These are phyloP conservation scores for Eupristina koningsbergeri DNA, from an alignment of 1,140 invertebrate genomes.

Conservation along the genomic window DNA sequence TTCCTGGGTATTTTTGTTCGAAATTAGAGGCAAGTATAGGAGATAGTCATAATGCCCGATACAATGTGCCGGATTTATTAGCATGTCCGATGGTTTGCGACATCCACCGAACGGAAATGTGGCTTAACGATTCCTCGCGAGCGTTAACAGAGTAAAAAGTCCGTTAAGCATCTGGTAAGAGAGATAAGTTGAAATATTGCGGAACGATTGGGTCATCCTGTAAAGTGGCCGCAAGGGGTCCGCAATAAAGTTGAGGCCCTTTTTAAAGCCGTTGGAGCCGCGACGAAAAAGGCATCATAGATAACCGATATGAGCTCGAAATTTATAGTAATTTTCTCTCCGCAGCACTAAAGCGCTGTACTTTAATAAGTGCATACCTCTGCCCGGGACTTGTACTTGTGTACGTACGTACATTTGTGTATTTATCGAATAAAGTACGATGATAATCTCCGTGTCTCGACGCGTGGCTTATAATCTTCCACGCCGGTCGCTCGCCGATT, in stretches of 20 bases:
- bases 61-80: neutral
- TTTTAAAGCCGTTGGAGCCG: slow-evolving; percentile 1
- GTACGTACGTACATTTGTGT: slow-evolving; percentile 29
- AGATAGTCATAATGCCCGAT: too few relatives aligned
- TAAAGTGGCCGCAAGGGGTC: slow-evolving; percentile 11
- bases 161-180: neutral
- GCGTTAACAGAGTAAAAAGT: neutral
- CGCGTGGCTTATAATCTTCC: slow-evolving; percentile 48
- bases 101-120: neutral
- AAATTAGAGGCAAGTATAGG: too few relatives aligned
- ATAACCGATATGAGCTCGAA: slow-evolving; percentile 45
- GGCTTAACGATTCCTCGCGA: neutral
- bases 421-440: slow-evolving; percentile 50
- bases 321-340: slow-evolving; percentile 45
- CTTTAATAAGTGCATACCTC: slow-evolving; percentile 41
- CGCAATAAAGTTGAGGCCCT: slow-evolving; percentile 11
- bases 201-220: slow-evolving; percentile 31
- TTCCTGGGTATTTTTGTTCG: too few relatives aligned
- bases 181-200: slow-evolving; percentile 31
- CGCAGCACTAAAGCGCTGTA: neutral
- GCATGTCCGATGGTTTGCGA: neutral
- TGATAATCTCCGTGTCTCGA: slow-evolving; percentile 47
- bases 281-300: slow-evolving; percentile 36
- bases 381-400: neutral
- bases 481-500: slow-evolving; percentile 45